Conservation (phyloP, 92 coral and sea anemone genomes). For the Epizoanthus illoricatus region DNA sequence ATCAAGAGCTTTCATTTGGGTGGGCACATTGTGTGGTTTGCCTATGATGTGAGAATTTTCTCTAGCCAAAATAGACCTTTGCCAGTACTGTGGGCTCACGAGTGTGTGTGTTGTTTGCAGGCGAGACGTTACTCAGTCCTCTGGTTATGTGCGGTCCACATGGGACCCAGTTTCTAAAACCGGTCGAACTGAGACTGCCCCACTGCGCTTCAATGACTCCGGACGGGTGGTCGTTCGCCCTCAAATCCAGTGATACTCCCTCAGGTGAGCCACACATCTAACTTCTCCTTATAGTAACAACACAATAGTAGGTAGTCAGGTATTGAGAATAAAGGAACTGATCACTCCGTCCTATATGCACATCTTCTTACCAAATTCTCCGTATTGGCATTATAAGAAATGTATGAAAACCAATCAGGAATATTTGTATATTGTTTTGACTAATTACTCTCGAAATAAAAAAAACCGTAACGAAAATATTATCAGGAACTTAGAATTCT, state of each 20-base stretch:
- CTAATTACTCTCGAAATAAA: too few species aligned
- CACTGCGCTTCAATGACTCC: slow-evolving; percentile 99
- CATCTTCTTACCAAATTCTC: too few species aligned
- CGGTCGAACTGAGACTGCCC: slow-evolving; percentile 92
- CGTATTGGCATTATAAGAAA: too few species aligned
- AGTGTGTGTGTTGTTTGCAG: slow-evolving; percentile 41
- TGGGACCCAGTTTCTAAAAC: slow-evolving; percentile 92
- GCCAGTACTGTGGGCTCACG: not conserved
- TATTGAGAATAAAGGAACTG: too few species aligned
- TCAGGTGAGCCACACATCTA: slow-evolving; percentile 58
- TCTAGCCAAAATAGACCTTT: not conserved
- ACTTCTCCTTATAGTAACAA: not conserved
- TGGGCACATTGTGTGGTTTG: not conserved
- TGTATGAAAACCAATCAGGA: too few species aligned
- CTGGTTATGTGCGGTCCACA: slow-evolving; percentile 99
- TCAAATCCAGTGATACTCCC: slow-evolving; percentile 94
- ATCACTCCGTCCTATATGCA: not conserved
- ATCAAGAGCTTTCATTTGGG: not conserved
- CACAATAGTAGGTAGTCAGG: too few species aligned
- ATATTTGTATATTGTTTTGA: too few species aligned
- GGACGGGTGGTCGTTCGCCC: slow-evolving; percentile 99
- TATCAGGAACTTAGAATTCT: too few species aligned
- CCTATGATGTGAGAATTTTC: not conserved
- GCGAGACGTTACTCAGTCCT: slow-evolving; percentile 98
- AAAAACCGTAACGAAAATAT: too few species aligned